These are phyloP conservation scores for Platalea minor DNA, from an alignment of 2,797 vertebrate species.

Conservation along the genomic window DNA sequence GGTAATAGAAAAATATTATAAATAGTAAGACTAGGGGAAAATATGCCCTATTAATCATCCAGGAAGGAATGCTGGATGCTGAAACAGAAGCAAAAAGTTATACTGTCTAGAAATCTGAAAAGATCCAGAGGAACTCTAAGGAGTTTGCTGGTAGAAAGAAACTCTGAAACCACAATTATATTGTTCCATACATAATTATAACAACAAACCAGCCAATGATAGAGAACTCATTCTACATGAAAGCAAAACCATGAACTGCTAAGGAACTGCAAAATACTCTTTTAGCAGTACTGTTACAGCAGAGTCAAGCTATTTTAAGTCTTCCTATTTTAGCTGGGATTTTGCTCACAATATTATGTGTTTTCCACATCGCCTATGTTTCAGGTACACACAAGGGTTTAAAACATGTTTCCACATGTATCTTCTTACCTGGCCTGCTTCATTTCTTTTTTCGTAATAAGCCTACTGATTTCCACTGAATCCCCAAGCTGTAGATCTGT, in stretches of 20 bases:
- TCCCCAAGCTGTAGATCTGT: slow-evolving; percentile 94
- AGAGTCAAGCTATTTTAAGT: background rate
- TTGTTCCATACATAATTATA: background rate
- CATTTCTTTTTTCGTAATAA: slow-evolving; percentile 94
- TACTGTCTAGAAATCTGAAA: background rate
- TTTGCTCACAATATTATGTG: background rate
- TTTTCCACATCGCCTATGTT: background rate
- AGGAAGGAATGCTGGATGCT: background rate
- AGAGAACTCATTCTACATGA: background rate
- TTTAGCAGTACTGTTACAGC: background rate
- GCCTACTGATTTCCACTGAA: slow-evolving; percentile 90
- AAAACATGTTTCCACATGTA: background rate
- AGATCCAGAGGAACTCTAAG: background rate
- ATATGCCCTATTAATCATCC: background rate
- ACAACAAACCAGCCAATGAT: background rate
- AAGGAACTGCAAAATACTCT: background rate
- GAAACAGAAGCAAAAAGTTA: background rate
- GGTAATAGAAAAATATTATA: background rate
- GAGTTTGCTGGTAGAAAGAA: background rate
- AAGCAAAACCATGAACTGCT: background rate
- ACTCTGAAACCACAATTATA: background rate
- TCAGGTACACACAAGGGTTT: background rate
- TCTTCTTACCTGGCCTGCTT: slow-evolving; percentile 86
- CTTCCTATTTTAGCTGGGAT: background rate
- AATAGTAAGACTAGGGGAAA: background rate